phyloP scores from a whole-genome alignment of 2,797 vertebrate species.

The Poeciliopsis presidionis region DNA sequence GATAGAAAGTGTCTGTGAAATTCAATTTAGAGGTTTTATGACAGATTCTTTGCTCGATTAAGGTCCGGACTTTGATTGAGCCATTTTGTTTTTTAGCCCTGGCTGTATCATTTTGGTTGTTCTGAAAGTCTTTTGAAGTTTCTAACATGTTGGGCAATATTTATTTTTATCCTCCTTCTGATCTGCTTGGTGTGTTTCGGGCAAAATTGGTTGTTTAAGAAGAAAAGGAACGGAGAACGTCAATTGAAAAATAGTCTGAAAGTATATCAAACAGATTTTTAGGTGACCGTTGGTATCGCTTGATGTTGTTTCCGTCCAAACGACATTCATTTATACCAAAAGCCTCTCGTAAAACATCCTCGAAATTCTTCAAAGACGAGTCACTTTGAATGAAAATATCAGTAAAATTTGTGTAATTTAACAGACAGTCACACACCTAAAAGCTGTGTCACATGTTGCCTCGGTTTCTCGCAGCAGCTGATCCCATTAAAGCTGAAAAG shows the following conservation, averaged over 20 bases:
- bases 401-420: not conserved
- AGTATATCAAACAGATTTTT: not conserved
- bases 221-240: too few relatives aligned
- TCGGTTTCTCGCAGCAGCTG: not conserved
- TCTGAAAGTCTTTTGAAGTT: not conserved
- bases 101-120: not conserved
- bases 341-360: not conserved
- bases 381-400: not conserved
- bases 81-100: not conserved
- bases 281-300: not conserved
- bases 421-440: not conserved
- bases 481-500: not conserved
- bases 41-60: not conserved
- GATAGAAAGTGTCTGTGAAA: not conserved
- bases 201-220: not conserved
- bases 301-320: not conserved
- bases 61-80: not conserved
- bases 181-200: not conserved
- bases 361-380: not conserved
- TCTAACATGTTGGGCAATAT: not conserved
- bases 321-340: not conserved
- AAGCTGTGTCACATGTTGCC: not conserved
- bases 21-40: not conserved
- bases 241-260: not conserved
- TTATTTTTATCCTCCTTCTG: not conserved